Evolutionary conservation across 1,140 invertebrate species (phyloP), one percentile per base, ranked within the genome.

Genomic region (Polypedilum vanderplanki): DNA sequence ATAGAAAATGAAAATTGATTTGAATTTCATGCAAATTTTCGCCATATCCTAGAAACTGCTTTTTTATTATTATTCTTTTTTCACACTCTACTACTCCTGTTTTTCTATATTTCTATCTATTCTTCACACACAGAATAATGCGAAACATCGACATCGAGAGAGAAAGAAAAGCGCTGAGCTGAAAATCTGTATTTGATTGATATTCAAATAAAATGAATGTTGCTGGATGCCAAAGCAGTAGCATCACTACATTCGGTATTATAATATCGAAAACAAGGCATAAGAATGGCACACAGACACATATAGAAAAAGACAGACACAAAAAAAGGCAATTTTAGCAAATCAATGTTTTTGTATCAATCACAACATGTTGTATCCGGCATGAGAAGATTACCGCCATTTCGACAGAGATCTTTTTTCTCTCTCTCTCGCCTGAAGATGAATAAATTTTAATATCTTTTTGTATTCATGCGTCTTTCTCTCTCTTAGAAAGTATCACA

Each of bases 271-370:
- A 57, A 57, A 57, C 9, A 46, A 46, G 17, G 65, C 65, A 57
- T 4, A 18, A n/a, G 65, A 70, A 70, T 70, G 65, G 46, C 10
- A 15, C 46, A 3, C 10, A 17, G 1, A 17, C 2, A 17, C 10
- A 15, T n/a, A 17, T 9, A 12, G 2, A 57, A 57, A 15, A 70
- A 18, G 3, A 18, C 9, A 18, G 3, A 70, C 20, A 22, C 20
- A 20, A 20, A 20, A 15, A 22, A 70, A 70, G 65, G 65, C 65
- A 70, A 70, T 70, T 70, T 22, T 70, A 57, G 46, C 46, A 70
- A 70, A 70, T 70, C 65, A 70, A 70, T 70, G 65, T 70, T 70
- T 70, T 70, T 70, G 65, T 70, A 70, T 70, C 65, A 70, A 70
- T 70, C 65, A 70, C 17, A 70, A 22, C 65, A 18, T 70, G 65